Evolutionary conservation across 2,888 invertebrate species (phyloP), one percentile per base, ranked within the genome.

Genomic region (Cerastis leucographa): DNA sequence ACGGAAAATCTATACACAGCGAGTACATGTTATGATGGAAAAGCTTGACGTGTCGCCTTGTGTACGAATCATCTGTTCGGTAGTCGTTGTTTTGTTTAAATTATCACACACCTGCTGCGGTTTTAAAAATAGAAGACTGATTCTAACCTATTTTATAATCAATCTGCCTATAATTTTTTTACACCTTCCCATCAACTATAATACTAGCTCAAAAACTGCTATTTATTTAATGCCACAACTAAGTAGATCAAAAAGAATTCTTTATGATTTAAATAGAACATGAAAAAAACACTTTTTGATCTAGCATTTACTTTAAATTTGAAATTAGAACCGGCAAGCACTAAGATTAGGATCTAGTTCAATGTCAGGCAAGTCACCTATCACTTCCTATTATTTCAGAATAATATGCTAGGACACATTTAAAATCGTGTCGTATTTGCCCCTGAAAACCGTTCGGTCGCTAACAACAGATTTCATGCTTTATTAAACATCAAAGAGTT

Each of bases 401-500:
- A 76, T 81, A 78, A 73, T 84, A 77, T 78, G 19, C 79, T 69
- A 51, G 70, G 68, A 74, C 65, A 70, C 54, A 74, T 81, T 81
- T 74, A 51, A 62, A 78, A 76, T 85, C 86, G 85, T 85, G 87
- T 80, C 72, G 76, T 35, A 74, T 44, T 81, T 87, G 93, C 85
- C 94, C 94, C 89, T 95, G 95, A 94, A 94, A 94, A 87, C 81
- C 91, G 90, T 77, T 92, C 91, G 89, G 87, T 92, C 89, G 90
- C 86, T 88, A 87, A 87, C 91, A 91, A 91, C 89, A 89, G 82
- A 92, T 93, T 94, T 91, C 89, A 93, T 90, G 94, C 89, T 88
- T 91, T 92, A 89, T 86, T 92, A 89, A 90, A 93, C 94, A 90
- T 92, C 93, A 94, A 94, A 95, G 91, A 90, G 93, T 92, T 95